Evolutionary conservation across 2,113 vertebrate genomes (phyloP).

Genomic region (Mirza zaza): DNA sequence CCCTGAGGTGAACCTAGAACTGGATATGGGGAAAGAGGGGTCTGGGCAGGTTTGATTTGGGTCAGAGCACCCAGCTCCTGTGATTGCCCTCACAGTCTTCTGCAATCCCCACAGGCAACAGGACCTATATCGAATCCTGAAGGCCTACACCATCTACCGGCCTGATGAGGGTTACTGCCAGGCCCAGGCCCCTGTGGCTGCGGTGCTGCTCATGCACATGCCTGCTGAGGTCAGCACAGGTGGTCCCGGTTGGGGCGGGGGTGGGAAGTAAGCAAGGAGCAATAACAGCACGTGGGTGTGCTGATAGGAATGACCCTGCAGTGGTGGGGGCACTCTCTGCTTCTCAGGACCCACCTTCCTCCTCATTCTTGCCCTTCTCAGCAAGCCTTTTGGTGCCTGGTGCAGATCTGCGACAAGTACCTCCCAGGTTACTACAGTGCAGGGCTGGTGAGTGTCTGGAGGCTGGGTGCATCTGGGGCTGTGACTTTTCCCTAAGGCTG

Average conservation of each 20-base stretch:
- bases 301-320: not conserved
- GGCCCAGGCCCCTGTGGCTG: slow-evolving; percentile 93
- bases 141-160: slow-evolving; percentile 93
- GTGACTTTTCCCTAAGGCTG: not conserved
- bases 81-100: not conserved
- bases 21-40: not conserved
- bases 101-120: slow-evolving; percentile 87
- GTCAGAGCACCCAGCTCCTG: not conserved
- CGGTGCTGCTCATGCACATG: slow-evolving; percentile 96
- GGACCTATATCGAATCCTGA: slow-evolving; percentile 93
- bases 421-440: slow-evolving; percentile 95
- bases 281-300: too few relatives aligned
- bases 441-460: slow-evolving; percentile 88
- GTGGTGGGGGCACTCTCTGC: not conserved
- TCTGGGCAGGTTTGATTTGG: not conserved
- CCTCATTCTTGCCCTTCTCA: slow-evolving; percentile 75
- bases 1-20: not conserved
- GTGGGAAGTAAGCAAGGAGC: not conserved
- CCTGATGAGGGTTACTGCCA: slow-evolving; percentile 95
- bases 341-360: slow-evolving; percentile 30
- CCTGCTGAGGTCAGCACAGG: slow-evolving; percentile 90
- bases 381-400: slow-evolving; percentile 97
- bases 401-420: slow-evolving; percentile 95
- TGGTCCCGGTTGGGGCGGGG: not conserved
- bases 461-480: not conserved